Conservation (phyloP, 1,140 invertebrate species). For the Leptinotarsa undecemlineata region DNA sequence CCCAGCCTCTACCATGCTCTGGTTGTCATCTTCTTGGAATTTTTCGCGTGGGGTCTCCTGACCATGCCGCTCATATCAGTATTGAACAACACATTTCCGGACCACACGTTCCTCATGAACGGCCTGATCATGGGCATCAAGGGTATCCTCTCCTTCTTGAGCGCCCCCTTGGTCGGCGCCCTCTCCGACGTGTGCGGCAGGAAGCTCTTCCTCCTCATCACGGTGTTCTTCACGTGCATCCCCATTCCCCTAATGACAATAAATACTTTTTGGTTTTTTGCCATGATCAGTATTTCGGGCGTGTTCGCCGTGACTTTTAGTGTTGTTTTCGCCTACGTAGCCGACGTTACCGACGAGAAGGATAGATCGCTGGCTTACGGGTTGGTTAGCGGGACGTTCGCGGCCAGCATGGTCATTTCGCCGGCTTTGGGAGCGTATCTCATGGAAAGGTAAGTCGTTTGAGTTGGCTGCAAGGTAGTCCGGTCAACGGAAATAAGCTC, state of each 20-base stretch:
- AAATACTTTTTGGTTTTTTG: conserved; percentile 99
- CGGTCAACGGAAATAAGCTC: not conserved
- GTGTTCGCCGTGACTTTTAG: conserved; percentile 99
- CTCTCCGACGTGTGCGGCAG: conserved; percentile 95
- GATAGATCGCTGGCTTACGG: conserved; percentile 96
- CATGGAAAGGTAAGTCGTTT: conserved; percentile 72
- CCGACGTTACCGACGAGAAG: conserved; percentile 97
- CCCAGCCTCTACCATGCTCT: conserved; percentile 97
- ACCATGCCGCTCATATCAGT: conserved; percentile 98
- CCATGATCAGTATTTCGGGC: conserved; percentile 98
- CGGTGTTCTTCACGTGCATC: conserved; percentile 98
- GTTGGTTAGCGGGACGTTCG: conserved; percentile 94
- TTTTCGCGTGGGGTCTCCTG: conserved; percentile 98
- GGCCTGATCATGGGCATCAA: conserved; percentile 95
- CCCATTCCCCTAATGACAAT: conserved; percentile 99
- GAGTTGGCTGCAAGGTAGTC: not conserved
- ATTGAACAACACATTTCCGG: conserved; percentile 96
- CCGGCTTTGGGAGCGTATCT: conserved; percentile 95
- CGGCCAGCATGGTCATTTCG: conserved; percentile 95
- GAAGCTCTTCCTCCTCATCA: conserved; percentile 97
- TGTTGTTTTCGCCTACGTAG: conserved; percentile 99
- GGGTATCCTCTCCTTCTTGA: conserved; percentile 96
- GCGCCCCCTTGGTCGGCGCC: conserved; percentile 92
- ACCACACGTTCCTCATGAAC: conserved; percentile 99
- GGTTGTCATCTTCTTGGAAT: conserved; percentile 98